Evolutionary conservation across 2,113 vertebrate genomes (phyloP), one percentile per base, ranked within the genome.

Genomic region (Scomber japonicus): DNA sequence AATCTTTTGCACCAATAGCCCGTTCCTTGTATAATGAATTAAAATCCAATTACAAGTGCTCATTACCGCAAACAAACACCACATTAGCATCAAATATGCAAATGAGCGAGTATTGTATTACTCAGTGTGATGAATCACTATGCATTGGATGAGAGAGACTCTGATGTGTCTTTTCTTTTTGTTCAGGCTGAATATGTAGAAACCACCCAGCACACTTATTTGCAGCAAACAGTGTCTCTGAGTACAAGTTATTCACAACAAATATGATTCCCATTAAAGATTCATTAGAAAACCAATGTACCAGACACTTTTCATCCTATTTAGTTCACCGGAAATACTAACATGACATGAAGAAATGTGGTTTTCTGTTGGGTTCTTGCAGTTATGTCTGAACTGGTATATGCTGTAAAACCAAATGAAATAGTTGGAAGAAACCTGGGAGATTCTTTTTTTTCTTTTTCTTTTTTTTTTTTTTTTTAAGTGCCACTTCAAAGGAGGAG

Each of bases 51-150:
- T 84, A 90, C 75, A 80, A 78, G 66, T 55, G 19, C 83, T 88
- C 77, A 89, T 86, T 90, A 86, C 67, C 24, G n/a, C 79, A 91
- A 88, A 89, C 75, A 92, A 92, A 91, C 79, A 89, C 56, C 56
- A 62, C 80, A 92, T 91, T 88, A 92, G 75, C 82, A 92, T 85
- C 19, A 75, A 40, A 73, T 79, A 88, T 91, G 84, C 71, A 89
- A 88, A 88, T 87, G 64, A 54, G 62, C 0, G 9, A 21, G 51
- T 57, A 63, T 89, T 71, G 48, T 66, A 85, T 88, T 69, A 79
- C 66, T 80, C 76, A 53, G 55, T 19, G 64, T 85, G 85, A 89
- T 88, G 76, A 85, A 83, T 87, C 82, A 35, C 74, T n/a, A 55
- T 67, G 56, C 46, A 65, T 56, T 60, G 31, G 64, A 71, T 9